Percentiles rank a stretch among this genome's conserved stretches.
These are phyloP conservation scores for Cyclophora punctaria DNA, from an alignment of 2,888 invertebrate genomes.

Conservation along the genomic window DNA sequence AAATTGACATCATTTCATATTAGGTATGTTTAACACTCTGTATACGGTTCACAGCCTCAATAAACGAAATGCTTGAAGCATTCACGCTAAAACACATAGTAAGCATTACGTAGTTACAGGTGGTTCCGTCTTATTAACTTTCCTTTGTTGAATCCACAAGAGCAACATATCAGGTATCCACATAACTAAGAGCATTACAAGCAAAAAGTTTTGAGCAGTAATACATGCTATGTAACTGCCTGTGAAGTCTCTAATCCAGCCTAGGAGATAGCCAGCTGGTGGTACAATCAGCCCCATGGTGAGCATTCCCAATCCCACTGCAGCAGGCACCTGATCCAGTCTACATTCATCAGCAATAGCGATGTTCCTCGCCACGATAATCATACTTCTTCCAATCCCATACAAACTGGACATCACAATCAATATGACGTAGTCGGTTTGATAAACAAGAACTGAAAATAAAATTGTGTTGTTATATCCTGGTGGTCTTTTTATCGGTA, in stretches of 20 bases:
- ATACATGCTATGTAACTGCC: constrained; percentile 78
- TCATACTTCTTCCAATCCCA: constrained; percentile 82
- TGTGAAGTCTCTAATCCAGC: constrained; percentile 80
- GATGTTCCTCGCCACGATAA: constrained; percentile 82
- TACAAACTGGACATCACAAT: constrained; percentile 75
- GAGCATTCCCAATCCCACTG: constrained; percentile 83
- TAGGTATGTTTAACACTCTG: too few relatives aligned
- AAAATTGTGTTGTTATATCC: constrained; percentile 2
- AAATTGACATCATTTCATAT: too few relatives aligned
- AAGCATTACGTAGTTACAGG: constrained; percentile 26
- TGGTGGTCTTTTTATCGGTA: constrained; percentile 2
- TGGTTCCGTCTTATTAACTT: constrained; percentile 24
- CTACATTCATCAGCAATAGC: constrained; percentile 79
- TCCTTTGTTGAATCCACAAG: constrained; percentile 36
- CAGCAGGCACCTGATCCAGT: constrained; percentile 77
- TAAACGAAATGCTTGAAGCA: too few relatives aligned
- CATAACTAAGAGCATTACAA: constrained; percentile 67
- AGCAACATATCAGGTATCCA: constrained; percentile 77
- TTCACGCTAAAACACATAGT: not conserved
- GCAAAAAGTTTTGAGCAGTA: constrained; percentile 75
- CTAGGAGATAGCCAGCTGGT: constrained; percentile 77
- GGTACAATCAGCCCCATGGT: constrained; percentile 81
- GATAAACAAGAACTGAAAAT: constrained; percentile 76
- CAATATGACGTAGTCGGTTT: constrained; percentile 67
- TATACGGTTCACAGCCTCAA: too few relatives aligned